These are phyloP conservation scores for Caiman crocodilus DNA, from an alignment of 2,797 vertebrate species.

Conservation along the genomic window DNA sequence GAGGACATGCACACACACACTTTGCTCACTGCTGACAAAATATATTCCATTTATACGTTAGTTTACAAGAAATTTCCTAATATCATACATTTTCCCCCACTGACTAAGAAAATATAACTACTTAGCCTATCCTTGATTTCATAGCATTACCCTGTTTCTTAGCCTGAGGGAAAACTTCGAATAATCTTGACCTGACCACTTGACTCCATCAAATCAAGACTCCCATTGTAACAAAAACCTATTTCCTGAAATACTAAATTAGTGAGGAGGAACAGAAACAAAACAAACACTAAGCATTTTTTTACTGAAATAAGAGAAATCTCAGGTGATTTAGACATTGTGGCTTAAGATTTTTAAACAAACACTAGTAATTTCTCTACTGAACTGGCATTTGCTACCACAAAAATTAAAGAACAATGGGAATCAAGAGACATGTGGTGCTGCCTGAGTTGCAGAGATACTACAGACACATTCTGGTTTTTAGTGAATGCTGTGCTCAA, in stretches of 20 bases:
- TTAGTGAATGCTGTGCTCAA: neutral
- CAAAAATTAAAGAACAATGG: neutral
- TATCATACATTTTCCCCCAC: neutral
- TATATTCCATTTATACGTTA: neutral
- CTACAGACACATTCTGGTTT: neutral
- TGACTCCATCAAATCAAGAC: neutral
- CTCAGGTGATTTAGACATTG: neutral
- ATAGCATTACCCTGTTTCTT: neutral
- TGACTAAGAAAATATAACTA: slow-evolving; percentile 21
- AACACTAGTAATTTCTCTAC: neutral
- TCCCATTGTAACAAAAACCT: neutral
- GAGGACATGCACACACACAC: neutral
- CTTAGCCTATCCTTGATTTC: neutral
- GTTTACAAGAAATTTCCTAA: neutral
- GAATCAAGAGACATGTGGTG: neutral
- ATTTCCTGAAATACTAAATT: neutral
- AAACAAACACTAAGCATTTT: neutral
- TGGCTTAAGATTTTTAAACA: neutral
- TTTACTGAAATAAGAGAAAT: neutral
- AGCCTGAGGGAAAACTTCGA: neutral
- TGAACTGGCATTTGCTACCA: neutral
- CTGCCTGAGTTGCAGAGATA: neutral
- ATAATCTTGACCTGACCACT: neutral
- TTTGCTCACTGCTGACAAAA: neutral
- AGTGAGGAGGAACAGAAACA: neutral